A percentile compares a stretch with the other conserved stretches of the same genome.
Conservation (phyloP, 2,888 invertebrate genomes). For the Sinopyrophorus schimmeli region DNA sequence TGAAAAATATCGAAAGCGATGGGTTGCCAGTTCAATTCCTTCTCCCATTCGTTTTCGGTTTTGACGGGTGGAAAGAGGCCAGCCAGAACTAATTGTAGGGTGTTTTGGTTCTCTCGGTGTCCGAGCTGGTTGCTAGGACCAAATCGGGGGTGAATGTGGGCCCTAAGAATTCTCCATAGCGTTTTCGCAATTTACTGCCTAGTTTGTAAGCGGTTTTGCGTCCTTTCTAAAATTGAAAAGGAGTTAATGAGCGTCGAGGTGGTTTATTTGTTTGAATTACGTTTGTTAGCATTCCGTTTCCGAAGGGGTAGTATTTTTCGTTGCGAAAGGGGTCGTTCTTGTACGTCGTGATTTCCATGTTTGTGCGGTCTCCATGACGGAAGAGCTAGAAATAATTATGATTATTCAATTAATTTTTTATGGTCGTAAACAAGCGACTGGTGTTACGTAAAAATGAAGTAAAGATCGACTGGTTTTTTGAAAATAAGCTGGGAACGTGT, state of each 20-base stretch:
- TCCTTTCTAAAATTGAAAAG: constrained; percentile 46
- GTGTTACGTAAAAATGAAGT: too few species aligned
- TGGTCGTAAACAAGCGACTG: too few species aligned
- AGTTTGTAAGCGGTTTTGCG: constrained; percentile 56
- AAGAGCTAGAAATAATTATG: constrained; percentile 69
- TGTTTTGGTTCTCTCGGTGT: constrained; percentile 73
- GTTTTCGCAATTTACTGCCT: constrained; percentile 63
- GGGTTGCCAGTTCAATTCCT: constrained; percentile 70
- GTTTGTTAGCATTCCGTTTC: constrained; percentile 76
- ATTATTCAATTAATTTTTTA: too few species aligned
- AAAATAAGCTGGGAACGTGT: too few species aligned
- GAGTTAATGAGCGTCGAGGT: not conserved
- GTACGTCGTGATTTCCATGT: constrained; percentile 64
- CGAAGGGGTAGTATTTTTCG: constrained; percentile 69
- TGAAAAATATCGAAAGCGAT: constrained; percentile 65
- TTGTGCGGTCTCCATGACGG: constrained; percentile 78
- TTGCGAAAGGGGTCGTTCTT: constrained; percentile 70
- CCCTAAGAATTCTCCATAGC: constrained; percentile 66
- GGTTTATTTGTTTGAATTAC: too few species aligned
- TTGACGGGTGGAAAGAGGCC: constrained; percentile 67
- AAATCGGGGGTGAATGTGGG: constrained; percentile 59
- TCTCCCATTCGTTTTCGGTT: constrained; percentile 59
- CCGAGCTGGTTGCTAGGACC: constrained; percentile 68
- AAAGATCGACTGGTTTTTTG: too few species aligned
- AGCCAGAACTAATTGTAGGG: constrained; percentile 69